phyloP scores from a whole-genome alignment of 2,113 vertebrate genomes.

The Rhinopithecus roxellana region DNA sequence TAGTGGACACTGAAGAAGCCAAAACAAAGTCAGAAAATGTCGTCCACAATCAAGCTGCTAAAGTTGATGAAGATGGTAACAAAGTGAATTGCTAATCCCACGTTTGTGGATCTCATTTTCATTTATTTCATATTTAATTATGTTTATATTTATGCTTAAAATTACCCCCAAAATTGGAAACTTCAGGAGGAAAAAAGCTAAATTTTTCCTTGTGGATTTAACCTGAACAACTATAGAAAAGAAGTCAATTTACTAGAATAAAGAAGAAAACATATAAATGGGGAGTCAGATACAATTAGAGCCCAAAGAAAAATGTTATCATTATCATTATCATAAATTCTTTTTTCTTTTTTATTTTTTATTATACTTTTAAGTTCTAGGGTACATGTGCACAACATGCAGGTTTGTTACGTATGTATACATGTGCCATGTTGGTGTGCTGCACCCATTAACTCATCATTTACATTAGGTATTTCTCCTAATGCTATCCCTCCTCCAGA shows the following conservation, averaged over 20 bases:
- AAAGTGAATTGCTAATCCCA: neutral
- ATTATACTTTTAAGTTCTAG: too few relatives aligned
- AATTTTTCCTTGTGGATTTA: neutral
- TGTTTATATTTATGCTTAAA: slow-evolving; percentile 1
- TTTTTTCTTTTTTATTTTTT: neutral
- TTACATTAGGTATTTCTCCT: too few relatives aligned
- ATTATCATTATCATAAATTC: neutral
- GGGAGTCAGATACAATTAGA: neutral
- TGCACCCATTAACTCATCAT: too few relatives aligned
- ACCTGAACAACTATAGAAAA: neutral
- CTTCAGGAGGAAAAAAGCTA: neutral
- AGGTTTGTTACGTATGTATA: too few relatives aligned
- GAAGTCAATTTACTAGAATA: neutral
- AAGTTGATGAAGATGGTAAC: neutral
- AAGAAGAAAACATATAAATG: slow-evolving; percentile 8
- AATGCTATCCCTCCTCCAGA: too few relatives aligned
- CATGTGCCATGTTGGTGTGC: too few relatives aligned
- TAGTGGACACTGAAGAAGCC: neutral
- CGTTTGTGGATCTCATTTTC: neutral
- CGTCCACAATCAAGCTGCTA: neutral
- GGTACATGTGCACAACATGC: too few relatives aligned
- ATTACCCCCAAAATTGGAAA: neutral
- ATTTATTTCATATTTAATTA: slow-evolving; percentile 1
- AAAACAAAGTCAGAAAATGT: neutral
- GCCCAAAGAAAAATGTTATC: neutral